Conservation (phyloP, 64 coral and sea anemone genomes). For the Acropora yongei region DNA sequence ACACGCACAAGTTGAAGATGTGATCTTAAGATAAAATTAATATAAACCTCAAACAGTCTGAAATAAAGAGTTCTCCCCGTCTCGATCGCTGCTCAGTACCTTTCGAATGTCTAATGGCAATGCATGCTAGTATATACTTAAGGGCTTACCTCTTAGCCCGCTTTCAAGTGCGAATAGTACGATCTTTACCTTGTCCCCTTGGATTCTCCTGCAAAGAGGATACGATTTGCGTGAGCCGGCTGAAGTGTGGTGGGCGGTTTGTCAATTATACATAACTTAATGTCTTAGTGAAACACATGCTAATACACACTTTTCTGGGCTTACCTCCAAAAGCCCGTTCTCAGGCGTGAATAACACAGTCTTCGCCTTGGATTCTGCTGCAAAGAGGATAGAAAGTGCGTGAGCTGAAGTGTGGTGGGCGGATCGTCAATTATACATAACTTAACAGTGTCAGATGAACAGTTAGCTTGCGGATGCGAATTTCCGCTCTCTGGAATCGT, state of each 20-base stretch:
- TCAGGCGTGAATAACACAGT: background rate
- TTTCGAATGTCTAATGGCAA: background rate
- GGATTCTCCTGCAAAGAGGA: background rate
- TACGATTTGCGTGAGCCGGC: background rate
- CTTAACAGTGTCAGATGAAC: background rate
- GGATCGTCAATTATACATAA: background rate
- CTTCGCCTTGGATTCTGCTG: background rate
- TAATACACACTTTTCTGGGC: background rate
- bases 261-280: background rate
- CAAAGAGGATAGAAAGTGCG: background rate
- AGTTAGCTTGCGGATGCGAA: background rate
- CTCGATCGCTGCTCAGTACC: background rate
- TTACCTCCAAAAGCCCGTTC: background rate
- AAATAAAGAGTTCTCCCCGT: background rate
- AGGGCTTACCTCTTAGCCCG: background rate
- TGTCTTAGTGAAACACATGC: background rate
- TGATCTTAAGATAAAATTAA: background rate
- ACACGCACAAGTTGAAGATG: constrained; percentile 11
- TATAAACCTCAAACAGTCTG: background rate
- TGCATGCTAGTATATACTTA: background rate
- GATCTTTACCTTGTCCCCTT: background rate
- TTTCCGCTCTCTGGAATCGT: constrained; percentile 3
- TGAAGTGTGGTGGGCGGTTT: too few relatives aligned
- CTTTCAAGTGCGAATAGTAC: background rate
- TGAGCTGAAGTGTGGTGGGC: background rate